Base-by-base conservation (phyloP, 2,113 vertebrate species). In the Pimephales promelas region DNA sequence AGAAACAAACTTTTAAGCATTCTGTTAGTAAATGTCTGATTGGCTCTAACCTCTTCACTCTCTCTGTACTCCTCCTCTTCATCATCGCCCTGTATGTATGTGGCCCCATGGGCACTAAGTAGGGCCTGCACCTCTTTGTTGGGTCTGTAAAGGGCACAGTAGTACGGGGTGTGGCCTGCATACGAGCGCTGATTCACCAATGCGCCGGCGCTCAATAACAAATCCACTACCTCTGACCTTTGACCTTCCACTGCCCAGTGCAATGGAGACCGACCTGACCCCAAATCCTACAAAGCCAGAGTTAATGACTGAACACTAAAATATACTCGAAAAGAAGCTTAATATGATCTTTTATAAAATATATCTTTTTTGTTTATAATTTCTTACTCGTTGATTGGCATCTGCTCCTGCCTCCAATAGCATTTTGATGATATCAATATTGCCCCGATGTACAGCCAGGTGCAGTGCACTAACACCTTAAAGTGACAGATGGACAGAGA, bases 171-270 rank as follows among this genome's bases (percentile, higher is more conserved):
- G 86, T 92, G 91, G 26, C 95, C 95, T 0, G 91, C 91, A 0
- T 94, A 95, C 24, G 93, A 94, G 75, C 90, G 91, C 85, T 94
- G 90, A 0, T 92, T 81, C 0, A 94, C 92, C 61, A 87, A 85
- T 0, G 95, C 94, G 0, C 94, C 93, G 0, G 81, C 91, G 0
- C 47, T 86, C 75, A 96, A 85, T 70, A 96, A 87, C 5, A 90
- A 87, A 83, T 92, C 91, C 31, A 94, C 92, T 26, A 95, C 87
- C 0, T 88, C 88, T 0, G 89, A 71, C 36, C 89, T 90, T 85
- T 96, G 95, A 0, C 90, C 85, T 84, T 96, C 95, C 75, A 95
- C 94, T 0, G 95, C 95, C 92, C 94, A 86, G 87, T 96, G 95
- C 54, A 96, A 86, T 1, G 94, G 93, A 54, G 92, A 94, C 76